phyloP scores from a whole-genome alignment of 2,888 invertebrate species.

The Meiosimyza decipiens region DNA sequence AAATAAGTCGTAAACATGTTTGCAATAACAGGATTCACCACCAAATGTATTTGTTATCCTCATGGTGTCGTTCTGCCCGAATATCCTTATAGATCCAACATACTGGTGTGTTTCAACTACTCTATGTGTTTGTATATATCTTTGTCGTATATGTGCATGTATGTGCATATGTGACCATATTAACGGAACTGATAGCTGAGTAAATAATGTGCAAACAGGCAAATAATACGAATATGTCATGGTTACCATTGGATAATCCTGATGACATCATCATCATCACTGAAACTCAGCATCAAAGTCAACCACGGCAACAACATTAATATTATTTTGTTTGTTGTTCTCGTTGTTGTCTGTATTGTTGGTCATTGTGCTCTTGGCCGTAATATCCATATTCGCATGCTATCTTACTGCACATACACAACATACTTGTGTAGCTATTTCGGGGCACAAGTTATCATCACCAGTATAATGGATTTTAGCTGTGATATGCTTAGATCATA shows the following conservation, averaged over 20 bases:
- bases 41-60: too few relatives aligned
- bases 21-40: too few relatives aligned
- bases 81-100: too few relatives aligned
- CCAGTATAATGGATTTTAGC: not conserved
- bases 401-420: constrained; percentile 5
- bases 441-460: constrained; percentile 11
- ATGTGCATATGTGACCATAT: not conserved
- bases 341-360: constrained; percentile 14
- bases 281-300: not conserved
- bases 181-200: constrained; percentile 25
- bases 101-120: too few relatives aligned
- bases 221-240: constrained; percentile 32
- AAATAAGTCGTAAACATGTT: too few relatives aligned
- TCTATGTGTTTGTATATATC: too few relatives aligned
- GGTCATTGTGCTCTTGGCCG: not conserved
- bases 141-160: not conserved
- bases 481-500: constrained; percentile 19
- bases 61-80: too few relatives aligned
- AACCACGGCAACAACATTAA: not conserved
- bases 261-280: constrained; percentile 37
- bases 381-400: not conserved
- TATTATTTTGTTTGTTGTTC: not conserved
- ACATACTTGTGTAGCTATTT: not conserved
- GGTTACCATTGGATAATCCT: constrained; percentile 41
- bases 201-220: constrained; percentile 38